Percentiles rank a stretch among this genome's conserved stretches.
Conservation (phyloP, 2,888 invertebrate genomes). For the Rhaphigaster nebulosa region DNA sequence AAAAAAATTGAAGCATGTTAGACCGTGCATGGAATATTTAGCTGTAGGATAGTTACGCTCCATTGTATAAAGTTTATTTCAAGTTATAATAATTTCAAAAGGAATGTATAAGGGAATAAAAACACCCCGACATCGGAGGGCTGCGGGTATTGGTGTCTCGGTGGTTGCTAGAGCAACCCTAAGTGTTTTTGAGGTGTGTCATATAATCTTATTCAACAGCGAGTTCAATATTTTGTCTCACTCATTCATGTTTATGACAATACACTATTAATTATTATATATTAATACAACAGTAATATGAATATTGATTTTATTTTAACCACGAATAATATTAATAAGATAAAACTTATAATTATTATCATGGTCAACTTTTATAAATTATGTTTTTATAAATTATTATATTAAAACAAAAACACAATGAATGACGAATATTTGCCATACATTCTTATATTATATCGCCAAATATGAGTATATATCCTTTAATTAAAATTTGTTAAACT, state of each 20-base stretch:
- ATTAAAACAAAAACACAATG: too few relatives aligned
- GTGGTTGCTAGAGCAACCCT: constrained; percentile 42
- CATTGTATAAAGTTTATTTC: background rate
- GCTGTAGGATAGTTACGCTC: background rate
- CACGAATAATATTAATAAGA: background rate
- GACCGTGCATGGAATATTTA: background rate
- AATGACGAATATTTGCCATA: too few relatives aligned
- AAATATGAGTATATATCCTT: too few relatives aligned
- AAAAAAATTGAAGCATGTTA: background rate
- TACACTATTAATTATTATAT: background rate
- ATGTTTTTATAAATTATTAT: too few relatives aligned
- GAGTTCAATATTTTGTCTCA: background rate
- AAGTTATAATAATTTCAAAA: background rate
- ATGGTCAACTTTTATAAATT: background rate
- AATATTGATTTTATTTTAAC: background rate
- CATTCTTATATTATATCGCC: too few relatives aligned
- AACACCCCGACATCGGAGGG: background rate
- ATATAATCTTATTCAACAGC: background rate
- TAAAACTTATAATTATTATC: background rate
- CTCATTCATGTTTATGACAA: background rate
- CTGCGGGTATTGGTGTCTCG: constrained; percentile 6
- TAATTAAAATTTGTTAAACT: too few relatives aligned
- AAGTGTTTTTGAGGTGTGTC: constrained; percentile 44
- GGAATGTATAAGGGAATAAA: background rate
- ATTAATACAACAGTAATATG: background rate